Evolutionary conservation across 1,140 invertebrate species (phyloP).

Genomic region (Drosophila fuyamai): DNA sequence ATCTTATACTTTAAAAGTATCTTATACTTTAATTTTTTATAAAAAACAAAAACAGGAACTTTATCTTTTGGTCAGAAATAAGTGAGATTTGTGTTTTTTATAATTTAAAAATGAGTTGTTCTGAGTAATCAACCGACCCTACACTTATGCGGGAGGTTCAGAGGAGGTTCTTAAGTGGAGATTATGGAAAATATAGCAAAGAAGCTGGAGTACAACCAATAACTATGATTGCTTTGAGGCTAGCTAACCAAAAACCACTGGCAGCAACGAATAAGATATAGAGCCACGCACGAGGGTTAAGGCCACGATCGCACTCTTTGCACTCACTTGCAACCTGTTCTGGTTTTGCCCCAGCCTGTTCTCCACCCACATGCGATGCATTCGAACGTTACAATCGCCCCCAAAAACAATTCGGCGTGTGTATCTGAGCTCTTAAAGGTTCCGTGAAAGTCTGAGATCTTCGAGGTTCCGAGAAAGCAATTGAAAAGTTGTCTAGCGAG

Average conservation of each 20-base stretch:
- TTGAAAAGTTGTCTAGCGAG: constrained; percentile 43
- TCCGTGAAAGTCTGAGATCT: constrained; percentile 1
- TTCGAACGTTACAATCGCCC: background rate
- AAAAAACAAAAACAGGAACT: too few species aligned
- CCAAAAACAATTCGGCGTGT: constrained; percentile 5
- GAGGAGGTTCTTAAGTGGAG: too few species aligned
- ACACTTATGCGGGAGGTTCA: too few species aligned
- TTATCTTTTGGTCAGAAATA: too few species aligned
- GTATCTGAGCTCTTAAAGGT: constrained; percentile 12
- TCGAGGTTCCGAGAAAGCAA: constrained; percentile 29
- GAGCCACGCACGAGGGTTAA: constrained; percentile 20
- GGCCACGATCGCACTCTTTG: constrained; percentile 29
- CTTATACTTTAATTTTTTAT: too few species aligned
- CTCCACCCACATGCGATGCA: constrained; percentile 13
- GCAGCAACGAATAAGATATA: background rate
- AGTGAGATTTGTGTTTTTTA: too few species aligned
- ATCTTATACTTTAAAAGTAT: too few species aligned
- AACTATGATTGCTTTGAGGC: too few species aligned
- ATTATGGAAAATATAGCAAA: too few species aligned
- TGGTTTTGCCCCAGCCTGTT: constrained; percentile 7
- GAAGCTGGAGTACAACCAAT: too few species aligned
- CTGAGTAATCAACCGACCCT: too few species aligned
- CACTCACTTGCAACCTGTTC: constrained; percentile 50
- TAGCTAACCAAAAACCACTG: background rate
- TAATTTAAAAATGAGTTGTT: too few species aligned